These are phyloP conservation scores for Odontocolon sp. DNA, from an alignment of 2,888 invertebrate genomes.

Conservation along the genomic window DNA sequence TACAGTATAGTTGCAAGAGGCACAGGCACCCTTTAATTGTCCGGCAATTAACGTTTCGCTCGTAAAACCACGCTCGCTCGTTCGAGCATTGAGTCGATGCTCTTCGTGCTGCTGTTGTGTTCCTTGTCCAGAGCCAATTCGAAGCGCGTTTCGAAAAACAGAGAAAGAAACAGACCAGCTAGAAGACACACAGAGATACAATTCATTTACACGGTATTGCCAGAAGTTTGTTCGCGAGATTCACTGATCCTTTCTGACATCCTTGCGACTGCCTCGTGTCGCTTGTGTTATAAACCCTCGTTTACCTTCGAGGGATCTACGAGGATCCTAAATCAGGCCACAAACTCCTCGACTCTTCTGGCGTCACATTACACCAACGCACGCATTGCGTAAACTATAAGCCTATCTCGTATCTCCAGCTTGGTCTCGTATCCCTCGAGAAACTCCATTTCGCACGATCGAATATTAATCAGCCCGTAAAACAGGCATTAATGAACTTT, in stretches of 20 bases:
- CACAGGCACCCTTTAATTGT: slow-evolving; percentile 55
- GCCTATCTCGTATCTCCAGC: neutral
- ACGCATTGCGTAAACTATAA: neutral
- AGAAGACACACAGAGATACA: no score
- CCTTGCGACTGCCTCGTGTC: neutral
- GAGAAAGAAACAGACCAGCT: no score
- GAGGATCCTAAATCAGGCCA: slow-evolving; percentile 31
- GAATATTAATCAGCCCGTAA: slow-evolving; percentile 30
- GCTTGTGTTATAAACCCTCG: neutral
- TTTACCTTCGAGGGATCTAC: neutral
- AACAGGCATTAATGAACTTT: slow-evolving; percentile 25
- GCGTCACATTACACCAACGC: slow-evolving; percentile 6
- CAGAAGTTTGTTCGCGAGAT: neutral
- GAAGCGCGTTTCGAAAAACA: no score
- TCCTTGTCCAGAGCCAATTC: no score
- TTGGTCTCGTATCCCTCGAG: neutral
- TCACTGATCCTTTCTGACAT: neutral
- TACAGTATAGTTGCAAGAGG: neutral
- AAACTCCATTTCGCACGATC: slow-evolving; percentile 11
- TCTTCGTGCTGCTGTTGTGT: no score
- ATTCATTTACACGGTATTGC: no score
- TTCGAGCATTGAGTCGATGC: neutral
- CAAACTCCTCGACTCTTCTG: neutral
- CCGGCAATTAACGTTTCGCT: slow-evolving; percentile 54
- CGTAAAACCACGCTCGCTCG: neutral